Base-by-base conservation (phyloP, 2,113 vertebrate genomes). In the Silurus glanis region DNA sequence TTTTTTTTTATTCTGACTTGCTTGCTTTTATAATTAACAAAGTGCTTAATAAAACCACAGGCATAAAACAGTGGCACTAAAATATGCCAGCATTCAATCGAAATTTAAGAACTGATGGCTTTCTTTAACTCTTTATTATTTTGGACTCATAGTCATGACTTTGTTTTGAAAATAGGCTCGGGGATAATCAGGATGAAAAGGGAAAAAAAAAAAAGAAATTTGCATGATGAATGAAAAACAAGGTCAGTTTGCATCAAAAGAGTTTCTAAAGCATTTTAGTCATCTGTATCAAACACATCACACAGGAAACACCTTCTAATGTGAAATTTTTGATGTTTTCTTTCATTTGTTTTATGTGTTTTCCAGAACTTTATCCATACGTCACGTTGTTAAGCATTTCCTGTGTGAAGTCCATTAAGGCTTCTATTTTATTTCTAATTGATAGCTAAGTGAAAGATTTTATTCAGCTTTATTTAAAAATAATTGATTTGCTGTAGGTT, bases 201-300 rank as follows among this genome's bases (percentile, higher is more conserved):
- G 16, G 67, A 3, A 1, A 23, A 72, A 49, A 21, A 74, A 19
- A 62, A 25, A 75, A n/a, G 1, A 19, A 45, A 75, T 75, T 75
- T 49, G 10, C 9, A 75, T n/a, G 5, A 13, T 75, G 21, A 75
- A 75, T 51, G n/a, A 75, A n/a, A 75, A 75, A 53, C 72, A 75
- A 21, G 45, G 45, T 75, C 9, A 75, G 53, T 75, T 75, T 53
- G 72, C 5, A 6, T 10, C 21, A n/a, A 23, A 75, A 23, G 72
- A 6, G 19, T 75, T 75, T 75, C 72, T 75, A 25, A 53, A 75
- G 49, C 49, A 51, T n/a, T 75, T 75, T 51, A 75, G 19, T 75
- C 72, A 21, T 21, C 37, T 23, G 37, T 74, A 74, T 47, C 45
- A 49, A 47, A 49, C 6, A 72, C 16, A 19, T 19, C 28, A 9